Evolutionary conservation across 2,888 invertebrate species (phyloP).

Genomic region (Amaurobius ferox): DNA sequence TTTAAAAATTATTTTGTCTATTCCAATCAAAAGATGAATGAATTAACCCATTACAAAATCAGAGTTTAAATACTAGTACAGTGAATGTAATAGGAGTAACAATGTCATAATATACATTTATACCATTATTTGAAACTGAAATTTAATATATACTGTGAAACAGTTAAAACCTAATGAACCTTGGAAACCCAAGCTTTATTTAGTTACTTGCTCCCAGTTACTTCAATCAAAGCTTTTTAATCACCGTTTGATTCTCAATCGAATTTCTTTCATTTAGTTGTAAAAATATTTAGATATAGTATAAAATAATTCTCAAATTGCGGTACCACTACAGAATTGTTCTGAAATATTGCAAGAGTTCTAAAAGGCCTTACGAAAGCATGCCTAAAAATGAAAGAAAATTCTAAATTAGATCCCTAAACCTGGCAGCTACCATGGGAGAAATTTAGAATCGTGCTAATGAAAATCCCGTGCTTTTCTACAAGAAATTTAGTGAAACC

Average conservation of each 20-base stretch:
- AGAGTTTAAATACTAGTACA: too few relatives aligned
- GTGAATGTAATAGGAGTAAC: too few relatives aligned
- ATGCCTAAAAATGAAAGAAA: not conserved
- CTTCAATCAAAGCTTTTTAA: slow-evolving; percentile 10
- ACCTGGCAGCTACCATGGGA: not conserved
- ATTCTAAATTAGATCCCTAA: not conserved
- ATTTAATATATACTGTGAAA: too few relatives aligned
- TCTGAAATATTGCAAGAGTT: not conserved
- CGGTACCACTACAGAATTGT: not conserved
- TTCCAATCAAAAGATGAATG: too few relatives aligned
- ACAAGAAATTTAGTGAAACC: slow-evolving; percentile 18
- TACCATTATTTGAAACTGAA: too few relatives aligned
- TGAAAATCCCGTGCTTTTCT: slow-evolving; percentile 6
- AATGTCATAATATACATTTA: too few relatives aligned
- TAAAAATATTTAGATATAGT: slow-evolving; percentile 4
- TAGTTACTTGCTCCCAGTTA: not conserved
- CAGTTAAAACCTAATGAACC: too few relatives aligned
- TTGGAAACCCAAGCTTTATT: not conserved
- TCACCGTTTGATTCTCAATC: slow-evolving; percentile 17
- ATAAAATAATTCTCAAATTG: slow-evolving; percentile 4
- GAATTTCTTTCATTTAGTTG: slow-evolving; percentile 2
- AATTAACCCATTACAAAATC: too few relatives aligned
- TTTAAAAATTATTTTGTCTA: too few relatives aligned
- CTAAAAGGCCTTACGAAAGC: slow-evolving; percentile 1
- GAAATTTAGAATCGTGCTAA: slow-evolving; percentile 1